These are phyloP conservation scores for Tragelaphus scriptus DNA, from an alignment of 2,113 vertebrate genomes.

Conservation along the genomic window DNA sequence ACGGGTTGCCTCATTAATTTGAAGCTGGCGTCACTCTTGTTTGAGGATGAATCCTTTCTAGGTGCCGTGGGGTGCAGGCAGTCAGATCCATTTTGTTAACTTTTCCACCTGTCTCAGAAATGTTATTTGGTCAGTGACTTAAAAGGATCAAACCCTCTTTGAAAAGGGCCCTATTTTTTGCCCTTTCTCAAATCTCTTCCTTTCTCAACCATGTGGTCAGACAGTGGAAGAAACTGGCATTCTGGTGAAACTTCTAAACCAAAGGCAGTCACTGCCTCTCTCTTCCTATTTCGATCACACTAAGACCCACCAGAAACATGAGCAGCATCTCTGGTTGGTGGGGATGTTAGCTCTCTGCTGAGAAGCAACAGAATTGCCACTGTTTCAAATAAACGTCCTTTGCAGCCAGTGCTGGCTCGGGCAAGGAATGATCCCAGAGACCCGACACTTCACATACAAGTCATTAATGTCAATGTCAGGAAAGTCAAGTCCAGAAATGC, in stretches of 20 bases:
- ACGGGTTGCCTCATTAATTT: neutral
- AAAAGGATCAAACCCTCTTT: neutral
- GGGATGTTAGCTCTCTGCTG: neutral
- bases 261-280: neutral
- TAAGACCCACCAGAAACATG: neutral
- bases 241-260: neutral
- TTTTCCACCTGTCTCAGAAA: neutral
- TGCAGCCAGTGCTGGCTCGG: neutral
- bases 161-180: neutral
- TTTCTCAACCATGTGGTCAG: neutral
- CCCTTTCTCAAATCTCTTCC: neutral
- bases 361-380: neutral
- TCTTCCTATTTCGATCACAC: neutral
- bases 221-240: neutral
- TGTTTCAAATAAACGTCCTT: neutral
- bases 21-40: neutral
- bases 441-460: rapidly evolving
- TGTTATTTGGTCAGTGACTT: neutral
- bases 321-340: neutral
- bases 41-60: neutral
- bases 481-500: neutral
- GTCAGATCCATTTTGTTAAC: neutral
- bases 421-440: neutral
- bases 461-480: neutral
- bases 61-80: neutral